Conservation (phyloP, 2,797 vertebrate species). For the Hydrolagus colliei region DNA sequence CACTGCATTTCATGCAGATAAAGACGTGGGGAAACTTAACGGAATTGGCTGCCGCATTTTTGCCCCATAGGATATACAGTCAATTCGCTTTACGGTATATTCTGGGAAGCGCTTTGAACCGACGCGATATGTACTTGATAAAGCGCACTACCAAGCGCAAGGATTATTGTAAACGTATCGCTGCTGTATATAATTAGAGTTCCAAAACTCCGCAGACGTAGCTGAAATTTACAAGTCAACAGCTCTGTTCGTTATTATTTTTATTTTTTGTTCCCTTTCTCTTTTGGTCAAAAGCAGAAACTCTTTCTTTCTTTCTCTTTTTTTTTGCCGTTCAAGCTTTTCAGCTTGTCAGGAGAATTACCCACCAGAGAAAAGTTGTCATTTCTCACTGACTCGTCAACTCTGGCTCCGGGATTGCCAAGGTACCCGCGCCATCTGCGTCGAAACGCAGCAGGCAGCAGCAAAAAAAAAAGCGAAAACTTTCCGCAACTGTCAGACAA, state of each 20-base stretch:
- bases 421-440: constrained; percentile 76
- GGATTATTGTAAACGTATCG: too few relatives aligned
- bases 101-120: too few relatives aligned
- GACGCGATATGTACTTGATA: too few relatives aligned
- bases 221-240: background rate
- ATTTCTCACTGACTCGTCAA: constrained; percentile 49
- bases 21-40: too few relatives aligned
- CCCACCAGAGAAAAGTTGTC: constrained; percentile 51
- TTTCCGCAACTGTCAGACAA: constrained; percentile 77
- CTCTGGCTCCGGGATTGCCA: constrained; percentile 37
- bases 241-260: background rate
- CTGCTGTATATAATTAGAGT: background rate
- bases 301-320: constrained; percentile 8
- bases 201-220: background rate
- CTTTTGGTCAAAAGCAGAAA: constrained; percentile 16
- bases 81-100: too few relatives aligned
- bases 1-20: too few relatives aligned
- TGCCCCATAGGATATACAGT: too few relatives aligned
- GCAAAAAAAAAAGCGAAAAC: constrained; percentile 49
- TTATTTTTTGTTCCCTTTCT: background rate
- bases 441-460: constrained; percentile 51
- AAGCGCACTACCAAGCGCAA: too few relatives aligned
- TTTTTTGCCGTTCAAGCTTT: constrained; percentile 38
- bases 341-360: constrained; percentile 39
- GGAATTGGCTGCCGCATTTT: too few relatives aligned